Conservation (phyloP, 2,113 vertebrate species). For the Empidonax alnorum region DNA sequence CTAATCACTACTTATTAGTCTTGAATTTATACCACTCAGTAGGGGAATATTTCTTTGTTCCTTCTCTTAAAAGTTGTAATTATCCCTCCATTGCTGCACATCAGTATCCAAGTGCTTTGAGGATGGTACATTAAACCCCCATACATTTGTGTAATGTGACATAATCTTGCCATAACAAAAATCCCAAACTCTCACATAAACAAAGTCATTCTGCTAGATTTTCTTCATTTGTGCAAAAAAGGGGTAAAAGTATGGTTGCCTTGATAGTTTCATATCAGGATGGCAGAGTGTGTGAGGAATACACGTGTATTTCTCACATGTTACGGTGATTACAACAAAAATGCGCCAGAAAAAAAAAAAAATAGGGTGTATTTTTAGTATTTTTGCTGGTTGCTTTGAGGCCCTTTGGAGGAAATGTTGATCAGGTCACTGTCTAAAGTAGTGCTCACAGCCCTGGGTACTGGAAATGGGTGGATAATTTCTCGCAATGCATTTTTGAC, state of each 20-base stretch:
- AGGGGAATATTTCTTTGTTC: not conserved
- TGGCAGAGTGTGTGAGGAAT: not conserved
- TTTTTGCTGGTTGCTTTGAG: not conserved
- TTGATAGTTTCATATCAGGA: not conserved
- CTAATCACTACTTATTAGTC: conserved; percentile 3
- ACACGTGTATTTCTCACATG: not conserved
- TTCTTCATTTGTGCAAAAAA: not conserved
- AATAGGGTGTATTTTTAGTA: not conserved
- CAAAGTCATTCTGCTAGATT: not conserved
- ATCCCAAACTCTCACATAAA: not conserved
- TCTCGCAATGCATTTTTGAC: not conserved
- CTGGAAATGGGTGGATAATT: not conserved
- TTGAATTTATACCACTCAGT: not conserved
- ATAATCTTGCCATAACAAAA: not conserved
- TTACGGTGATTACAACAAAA: not conserved
- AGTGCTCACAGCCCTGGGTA: not conserved
- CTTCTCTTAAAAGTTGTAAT: not conserved
- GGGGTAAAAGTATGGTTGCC: not conserved
- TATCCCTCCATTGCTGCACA: not conserved
- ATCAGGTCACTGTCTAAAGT: not conserved
- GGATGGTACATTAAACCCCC: not conserved
- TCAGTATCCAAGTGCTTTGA: not conserved
- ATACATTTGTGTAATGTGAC: not conserved
- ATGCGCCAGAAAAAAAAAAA: not conserved
- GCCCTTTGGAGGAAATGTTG: not conserved